A percentile compares a stretch with the other conserved stretches of the same genome.
Evolutionary conservation across 2,113 vertebrate genomes (phyloP).

Genomic region (Amia ocellicauda): DNA sequence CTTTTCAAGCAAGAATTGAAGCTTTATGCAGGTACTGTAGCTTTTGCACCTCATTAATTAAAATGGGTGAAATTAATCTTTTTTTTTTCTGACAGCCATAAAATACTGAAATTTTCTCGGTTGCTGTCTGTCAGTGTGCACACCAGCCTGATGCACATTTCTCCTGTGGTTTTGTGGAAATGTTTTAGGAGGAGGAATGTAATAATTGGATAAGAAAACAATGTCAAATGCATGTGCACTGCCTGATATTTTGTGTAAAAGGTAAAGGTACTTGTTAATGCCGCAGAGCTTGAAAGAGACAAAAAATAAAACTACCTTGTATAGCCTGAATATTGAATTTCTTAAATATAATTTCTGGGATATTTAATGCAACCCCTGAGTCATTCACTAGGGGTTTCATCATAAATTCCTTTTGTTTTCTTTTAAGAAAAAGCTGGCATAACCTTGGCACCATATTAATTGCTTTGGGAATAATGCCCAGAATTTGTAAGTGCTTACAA

Average conservation of each 20-base stretch:
- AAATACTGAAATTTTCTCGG: slow-evolving; percentile 33
- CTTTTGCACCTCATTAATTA: slow-evolving; percentile 58
- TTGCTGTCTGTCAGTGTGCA: slow-evolving; percentile 19
- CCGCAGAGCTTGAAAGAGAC: too few relatives aligned
- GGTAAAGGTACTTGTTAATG: too few relatives aligned
- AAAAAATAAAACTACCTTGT: too few relatives aligned
- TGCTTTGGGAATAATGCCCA: slow-evolving; percentile 44
- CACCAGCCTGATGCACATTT: too few relatives aligned
- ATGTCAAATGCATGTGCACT: too few relatives aligned
- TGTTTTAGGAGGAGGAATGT: too few relatives aligned
- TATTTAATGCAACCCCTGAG: slow-evolving; percentile 30
- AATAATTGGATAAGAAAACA: too few relatives aligned
- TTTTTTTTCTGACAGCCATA: slow-evolving; percentile 47
- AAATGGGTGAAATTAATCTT: slow-evolving; percentile 59
- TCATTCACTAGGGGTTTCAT: slow-evolving; percentile 39
- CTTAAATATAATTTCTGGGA: too few relatives aligned
- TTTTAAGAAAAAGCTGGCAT: slow-evolving; percentile 42
- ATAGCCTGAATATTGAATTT: too few relatives aligned
- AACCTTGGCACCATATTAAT: slow-evolving; percentile 55
- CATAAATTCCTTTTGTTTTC: slow-evolving; percentile 61
- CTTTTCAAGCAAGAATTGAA: slow-evolving; percentile 52
- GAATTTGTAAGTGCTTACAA: slow-evolving; percentile 39
- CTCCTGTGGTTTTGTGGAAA: too few relatives aligned
- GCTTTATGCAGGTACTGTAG: slow-evolving; percentile 50
- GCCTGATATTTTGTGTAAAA: too few relatives aligned